phyloP scores from a whole-genome alignment of 2,888 invertebrate genomes.

The Elegia similella region DNA sequence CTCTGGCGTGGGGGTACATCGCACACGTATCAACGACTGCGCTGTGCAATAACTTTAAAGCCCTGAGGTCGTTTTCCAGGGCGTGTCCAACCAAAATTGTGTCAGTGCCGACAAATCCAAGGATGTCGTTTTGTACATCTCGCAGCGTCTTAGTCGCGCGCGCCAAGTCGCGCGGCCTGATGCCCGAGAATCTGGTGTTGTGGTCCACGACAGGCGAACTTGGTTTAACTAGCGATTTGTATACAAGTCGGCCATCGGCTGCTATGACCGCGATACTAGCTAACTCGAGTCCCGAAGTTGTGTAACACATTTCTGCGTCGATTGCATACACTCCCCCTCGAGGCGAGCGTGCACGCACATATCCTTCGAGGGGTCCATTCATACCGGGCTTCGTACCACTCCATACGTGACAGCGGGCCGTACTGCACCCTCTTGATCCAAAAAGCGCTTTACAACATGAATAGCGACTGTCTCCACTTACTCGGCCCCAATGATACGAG shows the following conservation, averaged over 20 bases:
- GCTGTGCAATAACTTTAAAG: constrained; percentile 90
- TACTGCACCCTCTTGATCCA: constrained; percentile 84
- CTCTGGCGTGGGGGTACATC: constrained; percentile 92
- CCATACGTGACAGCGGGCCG: constrained; percentile 88
- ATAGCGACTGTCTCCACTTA: constrained; percentile 80
- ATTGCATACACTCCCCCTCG: constrained; percentile 88
- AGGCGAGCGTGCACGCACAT: constrained; percentile 81
- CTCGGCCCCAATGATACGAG: constrained; percentile 93
- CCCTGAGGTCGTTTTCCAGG: constrained; percentile 95
- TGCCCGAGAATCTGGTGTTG: constrained; percentile 97
- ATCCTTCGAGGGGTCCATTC: constrained; percentile 88
- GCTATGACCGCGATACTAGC: constrained; percentile 93
- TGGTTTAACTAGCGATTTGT: constrained; percentile 93
- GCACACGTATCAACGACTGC: constrained; percentile 95
- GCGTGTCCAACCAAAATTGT: constrained; percentile 97
- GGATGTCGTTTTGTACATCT: constrained; percentile 93
- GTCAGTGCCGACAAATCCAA: constrained; percentile 88
- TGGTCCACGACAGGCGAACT: constrained; percentile 92
- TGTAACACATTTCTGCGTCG: constrained; percentile 99
- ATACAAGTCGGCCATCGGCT: constrained; percentile 87
- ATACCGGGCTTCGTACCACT: constrained; percentile 85
- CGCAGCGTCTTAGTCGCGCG: constrained; percentile 85
- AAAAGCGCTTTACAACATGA: constrained; percentile 83
- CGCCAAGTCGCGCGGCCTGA: constrained; percentile 83
- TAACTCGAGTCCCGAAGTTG: constrained; percentile 91